Conservation (phyloP, 1,140 invertebrate species). For the Dolichoris vasculosae region DNA sequence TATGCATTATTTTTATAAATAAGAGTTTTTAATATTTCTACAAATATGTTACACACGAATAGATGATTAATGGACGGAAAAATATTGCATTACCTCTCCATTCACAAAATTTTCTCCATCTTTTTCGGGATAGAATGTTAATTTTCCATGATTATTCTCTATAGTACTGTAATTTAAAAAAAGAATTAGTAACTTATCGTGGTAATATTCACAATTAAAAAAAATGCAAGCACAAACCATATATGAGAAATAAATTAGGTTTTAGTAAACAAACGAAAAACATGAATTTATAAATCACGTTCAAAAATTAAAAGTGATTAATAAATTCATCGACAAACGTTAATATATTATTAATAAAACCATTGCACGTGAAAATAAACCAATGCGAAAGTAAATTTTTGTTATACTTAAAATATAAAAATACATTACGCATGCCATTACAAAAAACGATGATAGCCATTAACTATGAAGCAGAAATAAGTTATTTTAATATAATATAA, state of each 20-base stretch:
- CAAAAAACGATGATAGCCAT: not conserved
- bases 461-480: not conserved
- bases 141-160: constrained; percentile 72
- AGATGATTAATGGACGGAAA: not conserved
- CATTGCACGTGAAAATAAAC: not conserved
- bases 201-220: not conserved
- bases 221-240: not conserved
- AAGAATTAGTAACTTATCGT: not conserved
- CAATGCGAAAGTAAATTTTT: not conserved
- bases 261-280: not conserved
- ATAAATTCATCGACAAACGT: not conserved
- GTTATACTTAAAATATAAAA: not conserved
- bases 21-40: not conserved
- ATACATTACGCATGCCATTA: not conserved
- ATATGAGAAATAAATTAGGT: constrained; percentile 1
- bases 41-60: not conserved
- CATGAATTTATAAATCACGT: not conserved
- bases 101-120: constrained; percentile 81
- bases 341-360: not conserved
- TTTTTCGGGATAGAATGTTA: constrained; percentile 72
- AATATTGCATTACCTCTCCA: constrained; percentile 74
- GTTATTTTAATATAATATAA: not conserved
- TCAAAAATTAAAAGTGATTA: not conserved
- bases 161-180: constrained; percentile 64
- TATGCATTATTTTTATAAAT: not conserved